Base-by-base conservation (phyloP, 2,888 invertebrate genomes). In the Acanthopleura granulata region DNA sequence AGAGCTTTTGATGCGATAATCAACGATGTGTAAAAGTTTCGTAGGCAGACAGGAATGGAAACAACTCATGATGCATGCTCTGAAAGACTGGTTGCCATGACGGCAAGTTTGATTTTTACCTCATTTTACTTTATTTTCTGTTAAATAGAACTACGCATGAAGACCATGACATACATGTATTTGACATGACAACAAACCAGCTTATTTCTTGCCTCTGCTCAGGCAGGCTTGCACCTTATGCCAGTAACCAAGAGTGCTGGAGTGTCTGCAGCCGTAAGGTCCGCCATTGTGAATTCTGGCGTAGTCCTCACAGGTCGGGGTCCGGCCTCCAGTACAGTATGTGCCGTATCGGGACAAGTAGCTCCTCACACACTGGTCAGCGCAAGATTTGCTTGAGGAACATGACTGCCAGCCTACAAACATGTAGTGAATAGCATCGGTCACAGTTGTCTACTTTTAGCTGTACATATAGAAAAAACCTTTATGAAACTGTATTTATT, bases 271-370 rank as follows among this genome's bases (percentile, higher is more conserved):
- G 11, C 87, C 87, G 11, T 72, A 74, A 3, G 87, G 87, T 22
- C 86, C 87, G 9, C 85, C 87, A 75, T 87, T 87, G 75, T 88
- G 88, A 22, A 86, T 83, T n/a, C 83, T 78, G 29, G 86, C 85
- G 76, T 81, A 87, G 66, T 83, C 82, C 73, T 86, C 80, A 75
- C 87, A 86, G 15, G 83, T 84, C 1, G 79, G 78, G 0, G 83
- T 73, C 27, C 83, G 78, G 11, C 79, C 78, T 15, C 78, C 74
- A 6, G 80, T 76, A 50, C 84, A 85, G 49, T 72, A 72, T 1
- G 72, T 61, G 30, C 79, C 84, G 73, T 87, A 88, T 22, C 85
- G 75, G 9, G 49, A 61, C 85, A 87, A 83, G 78, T 87, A 87
- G 50, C 74, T 72, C 40, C 80, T 78, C 0, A 87, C 81, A 72